These are phyloP conservation scores for Amyelois transitella DNA, from an alignment of 1,140 invertebrate species.

Conservation along the genomic window DNA sequence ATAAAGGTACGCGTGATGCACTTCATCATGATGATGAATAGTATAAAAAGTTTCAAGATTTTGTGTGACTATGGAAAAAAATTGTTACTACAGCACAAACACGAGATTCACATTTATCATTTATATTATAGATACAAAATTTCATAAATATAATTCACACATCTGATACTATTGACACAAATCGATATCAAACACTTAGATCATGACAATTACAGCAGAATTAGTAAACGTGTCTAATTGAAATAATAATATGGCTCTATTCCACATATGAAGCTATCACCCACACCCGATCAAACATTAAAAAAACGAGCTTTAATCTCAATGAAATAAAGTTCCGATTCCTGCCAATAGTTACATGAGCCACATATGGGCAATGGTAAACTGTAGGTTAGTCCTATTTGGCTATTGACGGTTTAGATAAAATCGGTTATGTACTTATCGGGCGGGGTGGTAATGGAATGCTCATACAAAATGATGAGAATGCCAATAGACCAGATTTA, in stretches of 20 bases:
- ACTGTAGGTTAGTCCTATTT: slow-evolving; percentile 18
- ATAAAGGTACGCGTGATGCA: too few relatives aligned
- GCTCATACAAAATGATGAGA: slow-evolving; percentile 3
- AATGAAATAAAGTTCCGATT: background rate
- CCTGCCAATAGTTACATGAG: slow-evolving; percentile 2
- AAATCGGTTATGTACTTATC: slow-evolving; percentile 9
- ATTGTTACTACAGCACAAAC: too few relatives aligned
- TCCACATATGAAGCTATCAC: background rate
- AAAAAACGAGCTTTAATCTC: background rate
- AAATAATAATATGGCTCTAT: background rate
- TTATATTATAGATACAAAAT: too few relatives aligned
- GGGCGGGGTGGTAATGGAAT: slow-evolving; percentile 1
- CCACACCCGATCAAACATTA: background rate
- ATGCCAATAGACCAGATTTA: background rate
- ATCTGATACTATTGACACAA: background rate
- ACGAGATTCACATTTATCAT: too few relatives aligned
- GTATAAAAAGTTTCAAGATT: too few relatives aligned
- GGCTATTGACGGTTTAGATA: slow-evolving; percentile 23
- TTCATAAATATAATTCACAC: too few relatives aligned
- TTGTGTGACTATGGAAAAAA: too few relatives aligned
- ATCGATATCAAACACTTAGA: background rate
- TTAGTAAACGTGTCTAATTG: background rate
- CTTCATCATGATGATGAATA: too few relatives aligned
- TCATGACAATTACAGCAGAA: background rate
- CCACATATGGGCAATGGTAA: slow-evolving; percentile 19